Evolutionary conservation across 2,888 invertebrate species (phyloP), one percentile per base, ranked within the genome.

Genomic region (Ctenicera cuprea): DNA sequence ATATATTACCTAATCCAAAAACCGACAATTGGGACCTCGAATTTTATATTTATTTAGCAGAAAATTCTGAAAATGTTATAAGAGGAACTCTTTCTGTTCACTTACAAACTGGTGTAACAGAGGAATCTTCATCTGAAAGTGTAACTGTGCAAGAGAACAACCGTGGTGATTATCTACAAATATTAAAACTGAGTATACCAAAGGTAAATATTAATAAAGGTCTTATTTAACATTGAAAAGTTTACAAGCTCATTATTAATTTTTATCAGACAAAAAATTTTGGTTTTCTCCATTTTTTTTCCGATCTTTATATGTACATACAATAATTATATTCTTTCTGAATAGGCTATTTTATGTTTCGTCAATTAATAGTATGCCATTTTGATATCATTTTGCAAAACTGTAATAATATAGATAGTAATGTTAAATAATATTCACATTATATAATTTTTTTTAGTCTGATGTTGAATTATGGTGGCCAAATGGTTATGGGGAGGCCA

Each of bases 391-490:
- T n/a, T n/a, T n/a, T n/a, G n/a, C n/a, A n/a, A n/a, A n/a, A n/a
- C n/a, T n/a, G n/a, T n/a, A n/a, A n/a, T n/a, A n/a, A n/a, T n/a
- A n/a, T n/a, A n/a, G n/a, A n/a, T n/a, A n/a, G n/a, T n/a, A n/a
- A n/a, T n/a, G n/a, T n/a, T n/a, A n/a, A n/a, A n/a, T n/a, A n/a
- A n/a, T n/a, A n/a, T n/a, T n/a, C n/a, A n/a, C n/a, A n/a, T n/a
- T n/a, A n/a, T n/a, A n/a, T n/a, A n/a, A n/a, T n/a, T n/a, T 54
- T 43, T 77, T 61, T 33, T 73, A 91, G 90, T 80, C 84, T 33
- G 80, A 85, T 57, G 90, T 94, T 0, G 84, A 90, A 45, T 81
- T 90, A 18, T 99, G 99, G 99, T 99, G 98, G 98, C 99, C 99
- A 0, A 97, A 97, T 86, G 98, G 97, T 20, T 94, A 92, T 82